Percentiles rank a stretch among this genome's conserved stretches.
Evolutionary conservation across 2,888 invertebrate genomes (phyloP).

Genomic region (Hipparchia sbordonii): DNA sequence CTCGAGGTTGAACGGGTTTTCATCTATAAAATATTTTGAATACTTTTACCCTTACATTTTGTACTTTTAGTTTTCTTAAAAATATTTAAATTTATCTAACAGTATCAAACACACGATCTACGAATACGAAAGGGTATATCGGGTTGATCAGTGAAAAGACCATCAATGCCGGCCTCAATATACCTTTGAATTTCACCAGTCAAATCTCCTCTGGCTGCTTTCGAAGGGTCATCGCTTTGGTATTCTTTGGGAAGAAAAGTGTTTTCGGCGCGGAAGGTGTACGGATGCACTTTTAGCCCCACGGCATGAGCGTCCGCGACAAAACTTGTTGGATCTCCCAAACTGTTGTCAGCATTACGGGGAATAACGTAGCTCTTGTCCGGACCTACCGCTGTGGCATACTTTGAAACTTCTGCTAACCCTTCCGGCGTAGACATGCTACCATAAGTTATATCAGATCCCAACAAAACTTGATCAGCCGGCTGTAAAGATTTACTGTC

Average conservation of each 20-base stretch:
- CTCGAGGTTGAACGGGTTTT: no score
- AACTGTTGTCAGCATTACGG: slow-evolving; percentile 53
- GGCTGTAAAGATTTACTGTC: slow-evolving; percentile 53
- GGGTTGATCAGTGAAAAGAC: slow-evolving; percentile 71
- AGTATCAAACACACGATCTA: slow-evolving; percentile 47
- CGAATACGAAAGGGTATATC: slow-evolving; percentile 60
- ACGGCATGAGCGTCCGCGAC: slow-evolving; percentile 65
- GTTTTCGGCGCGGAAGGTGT: slow-evolving; percentile 73
- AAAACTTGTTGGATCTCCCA: slow-evolving; percentile 61
- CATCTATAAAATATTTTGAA: no score
- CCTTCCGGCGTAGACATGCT: slow-evolving; percentile 71
- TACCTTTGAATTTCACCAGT: slow-evolving; percentile 62
- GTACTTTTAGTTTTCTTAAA: no score
- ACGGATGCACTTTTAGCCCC: slow-evolving; percentile 73
- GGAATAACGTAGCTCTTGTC: slow-evolving; percentile 71
- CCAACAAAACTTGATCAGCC: slow-evolving; percentile 58
- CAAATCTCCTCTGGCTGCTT: slow-evolving; percentile 59
- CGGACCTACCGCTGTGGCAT: slow-evolving; percentile 72
- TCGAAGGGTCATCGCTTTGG: slow-evolving; percentile 51
- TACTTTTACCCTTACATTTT: no score
- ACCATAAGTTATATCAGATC: slow-evolving; percentile 62
- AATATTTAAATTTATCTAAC: no score
- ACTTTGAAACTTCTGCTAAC: slow-evolving; percentile 64
- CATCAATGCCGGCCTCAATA: slow-evolving; percentile 68
- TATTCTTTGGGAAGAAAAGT: slow-evolving; percentile 64